Evolutionary conservation across 2,797 vertebrate species (phyloP).

Genomic region (Threskiornis aethiopicus): DNA sequence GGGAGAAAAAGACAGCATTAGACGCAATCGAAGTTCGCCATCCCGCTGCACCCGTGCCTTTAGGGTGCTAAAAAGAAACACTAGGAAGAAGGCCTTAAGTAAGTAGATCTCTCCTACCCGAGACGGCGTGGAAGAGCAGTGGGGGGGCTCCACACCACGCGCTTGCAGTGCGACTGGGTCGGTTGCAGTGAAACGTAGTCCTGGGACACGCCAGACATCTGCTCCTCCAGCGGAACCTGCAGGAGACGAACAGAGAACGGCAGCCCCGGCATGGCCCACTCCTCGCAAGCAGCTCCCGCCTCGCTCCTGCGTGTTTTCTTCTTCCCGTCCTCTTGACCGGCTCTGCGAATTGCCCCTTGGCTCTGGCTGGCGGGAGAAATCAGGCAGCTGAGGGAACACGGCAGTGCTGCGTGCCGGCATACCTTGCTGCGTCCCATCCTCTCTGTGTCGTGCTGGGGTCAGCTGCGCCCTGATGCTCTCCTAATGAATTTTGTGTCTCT

Average conservation of each 20-base stretch:
- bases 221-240: background rate
- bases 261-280: background rate
- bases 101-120: background rate
- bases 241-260: background rate
- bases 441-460: background rate
- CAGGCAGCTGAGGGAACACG: background rate
- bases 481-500: background rate
- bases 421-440: background rate
- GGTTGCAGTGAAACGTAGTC: background rate
- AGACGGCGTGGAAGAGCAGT: background rate
- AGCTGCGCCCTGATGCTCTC: background rate
- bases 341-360: background rate
- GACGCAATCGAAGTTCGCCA: background rate
- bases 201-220: background rate
- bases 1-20: background rate
- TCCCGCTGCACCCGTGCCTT: background rate
- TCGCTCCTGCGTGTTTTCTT: background rate
- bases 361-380: background rate
- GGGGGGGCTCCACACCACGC: background rate
- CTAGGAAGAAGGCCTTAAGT: background rate
- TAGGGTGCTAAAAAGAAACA: background rate
- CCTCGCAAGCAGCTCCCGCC: background rate
- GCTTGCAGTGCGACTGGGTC: background rate
- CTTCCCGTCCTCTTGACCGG: accelerated
- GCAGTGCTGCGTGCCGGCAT: background rate